Conservation (phyloP, 1,140 invertebrate genomes). For the Drosophila murphyi region DNA sequence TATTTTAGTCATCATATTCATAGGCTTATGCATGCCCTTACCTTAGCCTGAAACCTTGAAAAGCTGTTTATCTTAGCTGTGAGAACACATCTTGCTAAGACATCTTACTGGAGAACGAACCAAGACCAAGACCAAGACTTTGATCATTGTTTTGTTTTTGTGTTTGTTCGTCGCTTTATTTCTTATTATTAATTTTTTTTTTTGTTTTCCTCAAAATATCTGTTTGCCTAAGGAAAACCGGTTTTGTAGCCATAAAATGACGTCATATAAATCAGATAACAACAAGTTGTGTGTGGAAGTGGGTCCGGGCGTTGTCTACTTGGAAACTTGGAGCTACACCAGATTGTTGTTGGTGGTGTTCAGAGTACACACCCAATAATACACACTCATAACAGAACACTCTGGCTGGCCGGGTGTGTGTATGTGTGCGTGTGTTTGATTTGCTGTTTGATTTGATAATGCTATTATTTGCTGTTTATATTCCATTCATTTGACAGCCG, state of each 20-base stretch:
- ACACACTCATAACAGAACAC: constrained; percentile 10
- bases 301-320: constrained; percentile 58
- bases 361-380: constrained; percentile 11
- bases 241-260: constrained; percentile 63
- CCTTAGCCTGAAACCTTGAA: constrained; percentile 19
- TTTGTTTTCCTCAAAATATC: background rate
- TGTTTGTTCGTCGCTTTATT: constrained; percentile 10
- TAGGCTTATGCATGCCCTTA: constrained; percentile 44
- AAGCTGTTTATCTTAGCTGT: constrained; percentile 14
- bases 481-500: constrained; percentile 55
- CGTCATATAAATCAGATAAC: constrained; percentile 67
- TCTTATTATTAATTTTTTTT: constrained; percentile 13
- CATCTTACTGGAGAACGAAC: background rate
- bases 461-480: constrained; percentile 75
- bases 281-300: constrained; percentile 57
- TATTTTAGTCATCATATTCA: constrained; percentile 16
- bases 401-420: constrained; percentile 34
- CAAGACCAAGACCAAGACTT: background rate
- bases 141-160: constrained; percentile 25
- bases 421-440: constrained; percentile 56
- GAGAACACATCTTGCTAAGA: constrained; percentile 31
- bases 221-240: constrained; percentile 53
- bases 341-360: background rate
- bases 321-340: constrained; percentile 15
- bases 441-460: constrained; percentile 78